Evolutionary conservation across 2,888 invertebrate species (phyloP).

Genomic region (Tortricodes alternella): DNA sequence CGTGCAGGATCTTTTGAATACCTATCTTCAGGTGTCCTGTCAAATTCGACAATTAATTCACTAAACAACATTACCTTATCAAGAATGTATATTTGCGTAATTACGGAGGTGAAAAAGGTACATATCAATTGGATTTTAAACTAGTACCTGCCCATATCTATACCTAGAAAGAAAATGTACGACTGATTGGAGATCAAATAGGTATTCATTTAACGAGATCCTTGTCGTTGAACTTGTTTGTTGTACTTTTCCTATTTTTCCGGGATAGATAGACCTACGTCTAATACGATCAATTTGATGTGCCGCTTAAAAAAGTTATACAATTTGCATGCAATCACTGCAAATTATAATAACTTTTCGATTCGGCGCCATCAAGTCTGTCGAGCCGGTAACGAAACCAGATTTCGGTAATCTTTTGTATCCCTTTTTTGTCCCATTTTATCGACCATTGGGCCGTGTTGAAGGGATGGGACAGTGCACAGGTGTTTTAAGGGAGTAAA

Average conservation of each 20-base stretch:
- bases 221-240: no score
- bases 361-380: conserved; percentile 61
- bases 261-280: no score
- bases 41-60: no score
- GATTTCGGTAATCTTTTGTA: conserved; percentile 31
- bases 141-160: no score
- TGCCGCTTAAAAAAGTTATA: background rate
- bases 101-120: no score
- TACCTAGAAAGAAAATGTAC: no score
- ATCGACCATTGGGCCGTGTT: conserved; percentile 21
- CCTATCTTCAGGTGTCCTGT: background rate
- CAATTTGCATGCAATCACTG: conserved; percentile 1
- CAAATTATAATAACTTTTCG: conserved; percentile 34
- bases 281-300: background rate
- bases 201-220: no score
- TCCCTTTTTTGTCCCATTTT: conserved; percentile 24
- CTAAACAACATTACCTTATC: no score
- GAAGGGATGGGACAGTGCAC: conserved; percentile 13
- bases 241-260: no score
- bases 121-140: no score
- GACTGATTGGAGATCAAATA: no score
- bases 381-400: conserved; percentile 38
- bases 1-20: background rate
- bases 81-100: no score
- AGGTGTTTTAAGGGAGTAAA: background rate